Base-by-base conservation (phyloP, 2,113 vertebrate species). In the Bubo bubo region DNA sequence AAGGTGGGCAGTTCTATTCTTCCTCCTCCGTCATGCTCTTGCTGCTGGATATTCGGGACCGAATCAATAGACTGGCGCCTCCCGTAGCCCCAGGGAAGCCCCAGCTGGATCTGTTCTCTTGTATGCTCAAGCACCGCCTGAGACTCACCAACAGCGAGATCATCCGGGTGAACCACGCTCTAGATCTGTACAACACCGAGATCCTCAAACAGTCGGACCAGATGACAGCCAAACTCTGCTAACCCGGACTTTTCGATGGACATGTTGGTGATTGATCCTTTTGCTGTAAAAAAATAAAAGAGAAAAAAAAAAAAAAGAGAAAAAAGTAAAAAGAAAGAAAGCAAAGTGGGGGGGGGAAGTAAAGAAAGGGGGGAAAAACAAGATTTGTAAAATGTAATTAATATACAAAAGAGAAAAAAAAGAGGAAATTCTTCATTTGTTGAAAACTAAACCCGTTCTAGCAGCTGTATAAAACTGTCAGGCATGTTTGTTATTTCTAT, bases 121-220 rank as follows among this genome's bases (percentile, higher is more conserved):
- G 99, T 99, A 99, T 99, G 99, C 98, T 99, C 79, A 99, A 99
- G 93, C 99, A 99, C 94, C 98, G 99, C 88, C 99, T 99, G 97
- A 99, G 99, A 96, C 98, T 99, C 89, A 99, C 99, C 98, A 99
- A 99, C 98, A 99, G 99, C 12, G 99, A 99, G 98, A 99, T 99
- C 98, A 99, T 99, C 96, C 98, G 99, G 1, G 99, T 99, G 72
- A 99, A 99, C 97, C 99, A 99, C 17, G 99, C 99, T 8, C 97
- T 99, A 98, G 99, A 99, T 98, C 99, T 99, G 98, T 99, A 99
- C 98, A 99, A 99, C 98, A 99, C 99, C 3, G 99, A 99, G 98
- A 99, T 99, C 97, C 99, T 99, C 97, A 99, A 99, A 99, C 99
- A 99, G 98, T 99, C 99, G 6, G 99, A 99, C 97, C 99, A 99